Conservation (phyloP, 2,888 invertebrate species). For the Sympetrum striolatum region DNA sequence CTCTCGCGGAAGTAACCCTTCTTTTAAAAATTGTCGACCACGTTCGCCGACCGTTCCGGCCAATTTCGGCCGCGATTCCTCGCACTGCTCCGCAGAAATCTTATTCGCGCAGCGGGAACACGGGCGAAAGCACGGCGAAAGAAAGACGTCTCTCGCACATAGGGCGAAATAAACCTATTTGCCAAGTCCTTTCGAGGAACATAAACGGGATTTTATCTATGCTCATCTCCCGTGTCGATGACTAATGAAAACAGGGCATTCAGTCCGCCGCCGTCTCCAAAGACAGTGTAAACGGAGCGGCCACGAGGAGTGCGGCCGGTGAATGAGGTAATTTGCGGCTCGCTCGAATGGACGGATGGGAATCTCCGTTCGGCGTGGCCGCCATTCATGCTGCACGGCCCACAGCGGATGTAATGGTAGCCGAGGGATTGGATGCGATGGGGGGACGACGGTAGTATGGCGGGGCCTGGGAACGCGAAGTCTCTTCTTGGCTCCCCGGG, state of each 20-base stretch:
- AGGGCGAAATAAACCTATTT: background rate
- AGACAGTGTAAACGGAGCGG: background rate
- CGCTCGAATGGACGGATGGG: background rate
- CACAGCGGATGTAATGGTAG: background rate
- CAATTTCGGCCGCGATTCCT: too few relatives aligned
- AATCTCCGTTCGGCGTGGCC: background rate
- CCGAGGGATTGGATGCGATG: background rate
- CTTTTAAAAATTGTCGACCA: too few relatives aligned
- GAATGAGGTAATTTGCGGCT: background rate
- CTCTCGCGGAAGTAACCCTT: too few relatives aligned
- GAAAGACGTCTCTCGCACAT: background rate
- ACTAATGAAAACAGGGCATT: background rate
- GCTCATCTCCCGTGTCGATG: background rate
- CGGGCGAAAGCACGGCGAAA: too few relatives aligned
- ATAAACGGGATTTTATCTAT: background rate
- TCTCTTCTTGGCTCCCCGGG: constrained; percentile 7
- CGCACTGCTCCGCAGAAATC: too few relatives aligned
- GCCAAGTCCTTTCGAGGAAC: background rate
- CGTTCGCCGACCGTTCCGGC: too few relatives aligned
- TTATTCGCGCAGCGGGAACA: too few relatives aligned
- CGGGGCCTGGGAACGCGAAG: background rate
- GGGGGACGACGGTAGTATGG: background rate
- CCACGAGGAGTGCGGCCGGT: background rate
- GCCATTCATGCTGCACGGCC: background rate
- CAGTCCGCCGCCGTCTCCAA: background rate